Evolutionary conservation across 2,113 vertebrate genomes (phyloP).

Genomic region (Tauraco erythrolophus): DNA sequence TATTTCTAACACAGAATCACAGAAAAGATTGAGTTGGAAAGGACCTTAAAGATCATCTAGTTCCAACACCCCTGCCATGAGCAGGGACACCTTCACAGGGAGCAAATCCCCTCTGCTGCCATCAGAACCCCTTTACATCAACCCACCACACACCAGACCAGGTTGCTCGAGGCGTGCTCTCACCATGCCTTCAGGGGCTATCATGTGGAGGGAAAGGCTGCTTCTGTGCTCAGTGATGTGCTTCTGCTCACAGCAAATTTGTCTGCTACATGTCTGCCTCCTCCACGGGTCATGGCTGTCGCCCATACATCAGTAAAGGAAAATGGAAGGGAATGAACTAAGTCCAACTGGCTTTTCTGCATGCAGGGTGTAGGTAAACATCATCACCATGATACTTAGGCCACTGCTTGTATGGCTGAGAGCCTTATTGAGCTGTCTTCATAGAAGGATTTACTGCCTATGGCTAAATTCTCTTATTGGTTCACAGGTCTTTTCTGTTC

Average conservation of each 20-base stretch:
- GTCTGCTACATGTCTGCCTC: rapidly evolving
- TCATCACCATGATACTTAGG: no score
- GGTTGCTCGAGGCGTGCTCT: neutral
- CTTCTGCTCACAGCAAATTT: neutral
- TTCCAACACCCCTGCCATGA: no score
- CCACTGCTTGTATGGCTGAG: neutral
- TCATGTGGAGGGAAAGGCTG: neutral
- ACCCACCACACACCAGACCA: no score
- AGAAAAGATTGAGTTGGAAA: no score
- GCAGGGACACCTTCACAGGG: no score
- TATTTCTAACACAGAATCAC: neutral
- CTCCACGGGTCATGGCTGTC: neutral
- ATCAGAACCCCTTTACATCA: no score
- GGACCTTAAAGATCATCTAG: no score
- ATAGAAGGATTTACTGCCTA: neutral
- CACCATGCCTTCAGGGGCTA: neutral
- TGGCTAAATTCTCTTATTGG: neutral
- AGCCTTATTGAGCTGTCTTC: neutral
- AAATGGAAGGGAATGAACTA: neutral
- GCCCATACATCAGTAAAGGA: neutral
- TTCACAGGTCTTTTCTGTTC: neutral
- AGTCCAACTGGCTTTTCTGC: neutral
- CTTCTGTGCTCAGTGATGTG: neutral
- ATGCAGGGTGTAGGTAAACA: neutral
- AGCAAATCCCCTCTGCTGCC: no score